phyloP scores from a whole-genome alignment of 1,140 invertebrate genomes.

The Homarus americanus region DNA sequence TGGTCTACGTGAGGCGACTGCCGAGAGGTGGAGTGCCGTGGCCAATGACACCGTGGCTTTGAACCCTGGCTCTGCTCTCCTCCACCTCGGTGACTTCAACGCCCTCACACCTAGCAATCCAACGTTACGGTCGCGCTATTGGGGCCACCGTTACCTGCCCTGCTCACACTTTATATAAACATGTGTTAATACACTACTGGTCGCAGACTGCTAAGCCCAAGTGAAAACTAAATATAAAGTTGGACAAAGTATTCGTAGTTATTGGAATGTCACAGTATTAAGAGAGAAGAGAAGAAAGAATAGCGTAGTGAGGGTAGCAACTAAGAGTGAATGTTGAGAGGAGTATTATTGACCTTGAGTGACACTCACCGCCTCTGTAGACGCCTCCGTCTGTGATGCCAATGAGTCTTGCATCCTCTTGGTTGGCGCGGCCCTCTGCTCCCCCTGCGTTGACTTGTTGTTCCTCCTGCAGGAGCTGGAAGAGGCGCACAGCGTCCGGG shows the following conservation, averaged over 20 bases:
- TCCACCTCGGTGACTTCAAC: conserved; percentile 31
- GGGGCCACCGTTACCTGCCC: neutral
- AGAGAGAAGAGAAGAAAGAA: neutral
- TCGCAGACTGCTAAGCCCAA: no score
- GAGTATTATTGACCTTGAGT: conserved; percentile 35
- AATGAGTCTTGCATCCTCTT: conserved; percentile 44
- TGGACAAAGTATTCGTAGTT: no score
- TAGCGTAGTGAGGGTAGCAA: neutral
- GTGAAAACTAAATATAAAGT: no score
- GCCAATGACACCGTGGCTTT: conserved; percentile 22
- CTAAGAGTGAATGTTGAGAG: neutral
- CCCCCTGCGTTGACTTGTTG: neutral
- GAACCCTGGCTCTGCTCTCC: conserved; percentile 1
- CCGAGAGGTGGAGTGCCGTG: conserved; percentile 17
- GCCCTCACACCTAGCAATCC: neutral
- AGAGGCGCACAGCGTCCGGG: conserved; percentile 26
- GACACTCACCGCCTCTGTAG: conserved; percentile 61
- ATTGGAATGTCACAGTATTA: neutral
- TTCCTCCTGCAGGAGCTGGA: conserved; percentile 18
- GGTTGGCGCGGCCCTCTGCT: conserved; percentile 21
- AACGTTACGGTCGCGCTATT: neutral
- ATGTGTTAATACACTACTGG: no score
- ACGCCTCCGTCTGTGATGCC: conserved; percentile 62
- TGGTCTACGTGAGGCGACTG: conserved; percentile 27
- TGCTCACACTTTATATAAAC: no score